Conservation (phyloP, 2,113 vertebrate species). For the Meles meles region DNA sequence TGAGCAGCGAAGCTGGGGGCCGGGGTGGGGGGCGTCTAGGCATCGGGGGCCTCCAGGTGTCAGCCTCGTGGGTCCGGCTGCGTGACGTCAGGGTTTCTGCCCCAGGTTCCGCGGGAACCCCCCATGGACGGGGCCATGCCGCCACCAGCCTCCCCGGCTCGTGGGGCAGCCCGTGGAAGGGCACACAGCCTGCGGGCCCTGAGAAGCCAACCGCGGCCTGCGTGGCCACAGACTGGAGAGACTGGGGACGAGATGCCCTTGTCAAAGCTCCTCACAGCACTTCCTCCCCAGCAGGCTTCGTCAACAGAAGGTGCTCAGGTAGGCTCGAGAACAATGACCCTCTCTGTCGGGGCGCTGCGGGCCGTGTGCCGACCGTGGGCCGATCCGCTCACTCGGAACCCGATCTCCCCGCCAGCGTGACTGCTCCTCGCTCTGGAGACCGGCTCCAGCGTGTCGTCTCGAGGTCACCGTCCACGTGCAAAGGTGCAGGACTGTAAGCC, state of each 20-base stretch:
- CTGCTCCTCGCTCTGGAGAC: fast-evolving
- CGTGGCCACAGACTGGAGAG: neutral
- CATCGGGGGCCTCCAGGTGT: neutral
- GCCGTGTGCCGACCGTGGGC: fast-evolving
- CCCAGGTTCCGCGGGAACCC: too few relatives aligned
- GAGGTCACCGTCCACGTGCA: neutral
- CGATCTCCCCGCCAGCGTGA: fast-evolving
- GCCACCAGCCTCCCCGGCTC: neutral
- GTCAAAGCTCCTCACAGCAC: neutral
- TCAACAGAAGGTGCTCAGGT: neutral
- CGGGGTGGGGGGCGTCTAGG: neutral
- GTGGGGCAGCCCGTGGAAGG: neutral
- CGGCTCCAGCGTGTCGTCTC: neutral
- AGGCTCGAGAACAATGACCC: too few relatives aligned
- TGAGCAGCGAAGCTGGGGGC: fast-evolving
- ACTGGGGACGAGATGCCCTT: neutral
- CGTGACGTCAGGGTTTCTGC: fast-evolving
- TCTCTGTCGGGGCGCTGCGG: too few relatives aligned
- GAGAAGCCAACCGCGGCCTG: neutral
- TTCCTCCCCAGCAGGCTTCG: neutral
- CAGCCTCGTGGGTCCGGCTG: neutral
- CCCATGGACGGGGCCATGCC: too few relatives aligned
- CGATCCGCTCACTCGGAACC: fast-evolving
- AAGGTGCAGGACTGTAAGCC: neutral
- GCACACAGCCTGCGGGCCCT: neutral